These are phyloP conservation scores for Amphiduros pacificus DNA, from an alignment of 2,888 invertebrate genomes.

Conservation along the genomic window DNA sequence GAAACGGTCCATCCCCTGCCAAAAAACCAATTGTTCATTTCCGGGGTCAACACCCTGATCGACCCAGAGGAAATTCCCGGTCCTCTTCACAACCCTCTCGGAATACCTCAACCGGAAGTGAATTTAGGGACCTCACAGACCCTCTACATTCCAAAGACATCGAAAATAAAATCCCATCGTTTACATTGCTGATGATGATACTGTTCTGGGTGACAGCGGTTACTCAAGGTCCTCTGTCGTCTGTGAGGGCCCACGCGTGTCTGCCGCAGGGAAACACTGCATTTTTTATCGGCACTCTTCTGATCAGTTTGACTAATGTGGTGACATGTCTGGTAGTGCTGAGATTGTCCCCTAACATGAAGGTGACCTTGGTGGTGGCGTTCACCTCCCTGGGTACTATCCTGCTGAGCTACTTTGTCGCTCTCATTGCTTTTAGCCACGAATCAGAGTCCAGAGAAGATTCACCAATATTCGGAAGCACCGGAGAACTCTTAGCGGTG, in stretches of 20 bases:
- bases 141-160: neutral
- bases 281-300: slow-evolving; percentile 22
- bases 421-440: slow-evolving; percentile 28
- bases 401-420: slow-evolving; percentile 28
- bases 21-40: neutral
- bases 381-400: slow-evolving; percentile 30
- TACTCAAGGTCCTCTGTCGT: slow-evolving; percentile 23
- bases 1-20: neutral
- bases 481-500: slow-evolving; percentile 27
- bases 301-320: slow-evolving; percentile 14
- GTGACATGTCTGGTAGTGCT: slow-evolving; percentile 21
- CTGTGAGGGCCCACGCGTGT: slow-evolving; percentile 24
- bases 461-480: slow-evolving; percentile 24
- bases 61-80: neutral
- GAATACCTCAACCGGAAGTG: neutral
- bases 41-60: too few species aligned
- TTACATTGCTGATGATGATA: slow-evolving; percentile 23
- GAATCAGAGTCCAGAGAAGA: slow-evolving; percentile 20
- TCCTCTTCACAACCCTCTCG: neutral
- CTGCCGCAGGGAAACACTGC: slow-evolving; percentile 21
- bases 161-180: slow-evolving; percentile 5
- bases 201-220: slow-evolving; percentile 24
- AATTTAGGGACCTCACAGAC: neutral
- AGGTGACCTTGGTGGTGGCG: slow-evolving; percentile 27
- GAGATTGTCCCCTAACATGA: slow-evolving; percentile 6